phyloP scores from a whole-genome alignment of 2,888 invertebrate genomes.

The Hyposoter dolosus region DNA sequence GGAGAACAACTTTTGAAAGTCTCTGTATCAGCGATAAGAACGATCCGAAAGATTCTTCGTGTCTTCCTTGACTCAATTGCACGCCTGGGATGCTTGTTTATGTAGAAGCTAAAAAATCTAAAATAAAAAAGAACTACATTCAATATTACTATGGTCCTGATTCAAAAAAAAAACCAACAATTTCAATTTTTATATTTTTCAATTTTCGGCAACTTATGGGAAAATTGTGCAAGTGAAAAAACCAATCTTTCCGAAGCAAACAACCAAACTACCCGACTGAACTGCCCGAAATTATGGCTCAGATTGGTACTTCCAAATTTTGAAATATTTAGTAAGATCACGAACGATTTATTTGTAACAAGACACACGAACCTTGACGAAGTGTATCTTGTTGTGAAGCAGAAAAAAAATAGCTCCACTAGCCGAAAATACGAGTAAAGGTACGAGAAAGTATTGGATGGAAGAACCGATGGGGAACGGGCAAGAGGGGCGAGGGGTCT shows the following conservation, averaged over 20 bases:
- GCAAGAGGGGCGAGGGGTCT: conserved; percentile 23
- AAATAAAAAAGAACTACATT: neutral
- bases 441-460: conserved; percentile 20
- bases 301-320: neutral
- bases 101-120: neutral
- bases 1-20: neutral
- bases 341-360: conserved; percentile 47
- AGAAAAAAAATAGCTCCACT: conserved; percentile 55
- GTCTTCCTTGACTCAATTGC: neutral
- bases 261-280: neutral
- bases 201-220: neutral
- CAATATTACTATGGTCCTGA: neutral
- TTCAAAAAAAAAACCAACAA: neutral
- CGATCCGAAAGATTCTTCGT: neutral
- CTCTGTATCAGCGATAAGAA: neutral
- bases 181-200: neutral
- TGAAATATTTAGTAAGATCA: conserved; percentile 7
- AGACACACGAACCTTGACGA: conserved; percentile 43
- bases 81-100: neutral
- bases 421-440: conserved; percentile 37
- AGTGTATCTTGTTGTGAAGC: conserved; percentile 7
- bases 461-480: conserved; percentile 8
- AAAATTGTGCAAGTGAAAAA: neutral
- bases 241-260: neutral
- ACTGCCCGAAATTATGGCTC: no score